These are phyloP conservation scores for Leucania comma DNA, from an alignment of 2,888 invertebrate genomes.

Conservation along the genomic window DNA sequence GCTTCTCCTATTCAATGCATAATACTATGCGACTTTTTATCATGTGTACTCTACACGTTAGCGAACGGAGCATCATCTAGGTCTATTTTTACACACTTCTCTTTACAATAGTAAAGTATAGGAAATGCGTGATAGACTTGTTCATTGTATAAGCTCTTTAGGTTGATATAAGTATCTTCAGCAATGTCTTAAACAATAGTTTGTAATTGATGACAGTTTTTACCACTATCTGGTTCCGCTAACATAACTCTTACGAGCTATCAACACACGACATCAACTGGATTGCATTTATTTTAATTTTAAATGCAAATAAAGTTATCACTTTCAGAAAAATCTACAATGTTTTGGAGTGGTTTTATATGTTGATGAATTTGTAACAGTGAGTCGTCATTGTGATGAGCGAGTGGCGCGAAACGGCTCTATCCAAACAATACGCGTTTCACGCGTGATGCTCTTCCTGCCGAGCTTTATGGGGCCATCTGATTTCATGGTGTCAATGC, in stretches of 20 bases:
- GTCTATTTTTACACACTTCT: conserved; percentile 30
- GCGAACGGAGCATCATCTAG: conserved; percentile 16
- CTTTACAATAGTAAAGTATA: conserved; percentile 19
- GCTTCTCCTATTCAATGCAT: conserved; percentile 58
- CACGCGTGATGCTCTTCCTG: conserved; percentile 84
- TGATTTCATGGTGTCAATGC: conserved; percentile 76
- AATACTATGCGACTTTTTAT: conserved; percentile 49
- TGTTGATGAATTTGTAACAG: conserved; percentile 60
- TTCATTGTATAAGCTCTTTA: conserved; percentile 47
- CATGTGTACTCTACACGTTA: conserved; percentile 27
- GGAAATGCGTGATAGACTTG: conserved; percentile 42
- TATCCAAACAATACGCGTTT: conserved; percentile 79
- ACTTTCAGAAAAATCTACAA: conserved; percentile 42
- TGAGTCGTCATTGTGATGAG: conserved; percentile 74
- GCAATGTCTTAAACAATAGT: conserved; percentile 19
- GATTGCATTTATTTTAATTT: conserved; percentile 4
- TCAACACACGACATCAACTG: not conserved
- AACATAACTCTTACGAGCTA: not conserved
- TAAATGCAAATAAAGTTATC: conserved; percentile 25
- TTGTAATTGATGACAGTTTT: conserved; percentile 16
- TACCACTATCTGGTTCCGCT: conserved; percentile 22
- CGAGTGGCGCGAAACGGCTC: conserved; percentile 81
- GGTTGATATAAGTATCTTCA: conserved; percentile 16
- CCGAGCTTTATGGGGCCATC: conserved; percentile 79
- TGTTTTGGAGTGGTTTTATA: conserved; percentile 47